These are phyloP conservation scores for Eumeta japonica DNA, from an alignment of 1,140 invertebrate genomes.

Conservation along the genomic window DNA sequence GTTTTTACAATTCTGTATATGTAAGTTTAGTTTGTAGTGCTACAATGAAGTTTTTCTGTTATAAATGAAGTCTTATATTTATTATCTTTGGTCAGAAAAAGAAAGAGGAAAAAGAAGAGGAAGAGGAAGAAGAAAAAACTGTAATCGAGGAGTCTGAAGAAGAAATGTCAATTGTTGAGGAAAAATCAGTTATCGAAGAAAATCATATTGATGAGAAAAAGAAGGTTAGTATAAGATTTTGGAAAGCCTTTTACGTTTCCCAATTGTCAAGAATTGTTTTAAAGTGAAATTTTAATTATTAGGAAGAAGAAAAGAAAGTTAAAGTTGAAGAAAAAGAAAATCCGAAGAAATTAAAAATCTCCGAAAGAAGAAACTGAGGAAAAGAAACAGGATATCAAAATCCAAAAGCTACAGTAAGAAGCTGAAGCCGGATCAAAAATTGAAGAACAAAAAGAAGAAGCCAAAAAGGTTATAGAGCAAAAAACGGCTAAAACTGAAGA, in stretches of 20 bases:
- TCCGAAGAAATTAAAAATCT: conserved; percentile 36
- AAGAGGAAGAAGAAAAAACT: conserved; percentile 42
- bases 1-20: background rate
- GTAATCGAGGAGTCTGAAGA: conserved; percentile 52
- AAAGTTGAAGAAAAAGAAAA: conserved; percentile 32
- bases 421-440: conserved; percentile 27
- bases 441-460: conserved; percentile 51
- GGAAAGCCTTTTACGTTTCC: too few relatives aligned
- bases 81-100: conserved; percentile 39
- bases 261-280: too few relatives aligned
- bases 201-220: conserved; percentile 49
- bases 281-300: too few relatives aligned
- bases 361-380: conserved; percentile 34
- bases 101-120: conserved; percentile 55
- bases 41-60: too few relatives aligned
- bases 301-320: conserved; percentile 21
- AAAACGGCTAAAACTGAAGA: conserved; percentile 56
- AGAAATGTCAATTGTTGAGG: conserved; percentile 44
- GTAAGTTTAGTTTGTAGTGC: background rate
- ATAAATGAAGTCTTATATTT: too few relatives aligned
- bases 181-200: conserved; percentile 46
- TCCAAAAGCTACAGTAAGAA: conserved; percentile 1
- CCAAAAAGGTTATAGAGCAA: conserved; percentile 53
- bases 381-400: conserved; percentile 31
- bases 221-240: conserved; percentile 29